These are phyloP conservation scores for Pandemis cinnamomeana DNA, from an alignment of 2,888 invertebrate genomes.

Conservation along the genomic window DNA sequence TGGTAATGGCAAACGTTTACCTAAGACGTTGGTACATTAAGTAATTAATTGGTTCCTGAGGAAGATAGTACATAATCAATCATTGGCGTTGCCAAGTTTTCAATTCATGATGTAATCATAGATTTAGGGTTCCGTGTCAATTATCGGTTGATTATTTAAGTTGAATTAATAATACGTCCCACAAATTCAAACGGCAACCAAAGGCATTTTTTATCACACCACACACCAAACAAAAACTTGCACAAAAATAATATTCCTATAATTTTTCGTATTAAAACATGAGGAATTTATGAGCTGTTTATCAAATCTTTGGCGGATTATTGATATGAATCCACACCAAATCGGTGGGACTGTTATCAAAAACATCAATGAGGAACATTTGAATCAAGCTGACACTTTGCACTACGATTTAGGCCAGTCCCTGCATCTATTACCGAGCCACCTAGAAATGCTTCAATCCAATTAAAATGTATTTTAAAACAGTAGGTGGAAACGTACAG, in stretches of 20 bases:
- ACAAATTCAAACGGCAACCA: too few species aligned
- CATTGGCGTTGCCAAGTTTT: not conserved
- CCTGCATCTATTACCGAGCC: constrained; percentile 7
- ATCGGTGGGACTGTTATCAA: constrained; percentile 15
- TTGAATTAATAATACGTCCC: too few species aligned
- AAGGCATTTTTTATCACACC: too few species aligned
- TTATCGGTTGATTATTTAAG: too few species aligned
- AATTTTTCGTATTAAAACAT: not conserved
- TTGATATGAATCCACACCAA: constrained; percentile 10
- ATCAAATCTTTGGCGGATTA: constrained; percentile 9
- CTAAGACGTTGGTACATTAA: not conserved
- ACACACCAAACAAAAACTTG: too few species aligned
- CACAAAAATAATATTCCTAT: not conserved
- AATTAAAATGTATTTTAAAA: constrained; percentile 15
- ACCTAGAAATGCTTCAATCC: constrained; percentile 11
- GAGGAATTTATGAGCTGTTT: not conserved
- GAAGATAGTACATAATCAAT: not conserved
- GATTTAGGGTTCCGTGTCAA: constrained; percentile 6
- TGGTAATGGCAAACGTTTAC: not conserved
- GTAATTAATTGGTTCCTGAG: not conserved
- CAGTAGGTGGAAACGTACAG: constrained; percentile 20
- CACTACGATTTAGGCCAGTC: constrained; percentile 20
- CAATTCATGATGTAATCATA: constrained; percentile 4
- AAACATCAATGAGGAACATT: constrained; percentile 5
- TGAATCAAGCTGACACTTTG: constrained; percentile 19